A percentile compares a stretch with the other conserved stretches of the same genome.
These are phyloP conservation scores for Esox masquinongy DNA, from an alignment of 2,797 vertebrate genomes.

Conservation along the genomic window DNA sequence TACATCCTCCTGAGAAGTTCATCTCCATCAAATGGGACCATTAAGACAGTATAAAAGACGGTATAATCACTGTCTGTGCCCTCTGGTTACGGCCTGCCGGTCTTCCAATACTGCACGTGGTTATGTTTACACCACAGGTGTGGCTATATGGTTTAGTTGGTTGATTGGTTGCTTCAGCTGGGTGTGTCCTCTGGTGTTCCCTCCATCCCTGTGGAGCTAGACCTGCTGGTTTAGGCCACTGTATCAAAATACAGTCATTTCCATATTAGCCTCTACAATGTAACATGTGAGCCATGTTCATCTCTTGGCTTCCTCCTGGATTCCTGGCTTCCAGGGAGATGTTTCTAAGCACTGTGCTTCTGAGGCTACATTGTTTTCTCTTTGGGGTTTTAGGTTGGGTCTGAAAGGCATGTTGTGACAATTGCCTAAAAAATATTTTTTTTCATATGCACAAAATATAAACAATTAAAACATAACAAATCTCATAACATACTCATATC, in stretches of 20 bases:
- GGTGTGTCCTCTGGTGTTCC: not conserved
- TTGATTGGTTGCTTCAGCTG: not conserved
- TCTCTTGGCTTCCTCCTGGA: too few species aligned
- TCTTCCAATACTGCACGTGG: too few species aligned
- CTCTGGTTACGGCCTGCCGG: not conserved
- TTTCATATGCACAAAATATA: too few species aligned
- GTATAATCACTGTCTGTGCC: not conserved
- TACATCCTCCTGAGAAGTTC: not conserved
- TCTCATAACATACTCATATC: not conserved
- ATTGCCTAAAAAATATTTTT: not conserved
- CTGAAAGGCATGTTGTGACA: not conserved
- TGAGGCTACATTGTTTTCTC: too few species aligned
- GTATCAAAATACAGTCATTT: not conserved
- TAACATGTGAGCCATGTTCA: not conserved
- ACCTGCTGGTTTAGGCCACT: not conserved
- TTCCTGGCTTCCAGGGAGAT: too few species aligned
- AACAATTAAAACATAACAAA: too few species aligned
- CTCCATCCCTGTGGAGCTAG: not conserved
- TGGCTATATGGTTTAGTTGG: not conserved
- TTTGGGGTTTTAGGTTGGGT: not conserved
- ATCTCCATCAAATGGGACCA: not conserved
- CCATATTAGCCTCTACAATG: not conserved
- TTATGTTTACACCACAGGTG: not conserved
- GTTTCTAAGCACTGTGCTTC: not conserved
- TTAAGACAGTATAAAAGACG: not conserved